A percentile compares a stretch with the other conserved stretches of the same genome.
phyloP scores from a whole-genome alignment of 1,140 invertebrate species.

The Meteorus sp. region DNA sequence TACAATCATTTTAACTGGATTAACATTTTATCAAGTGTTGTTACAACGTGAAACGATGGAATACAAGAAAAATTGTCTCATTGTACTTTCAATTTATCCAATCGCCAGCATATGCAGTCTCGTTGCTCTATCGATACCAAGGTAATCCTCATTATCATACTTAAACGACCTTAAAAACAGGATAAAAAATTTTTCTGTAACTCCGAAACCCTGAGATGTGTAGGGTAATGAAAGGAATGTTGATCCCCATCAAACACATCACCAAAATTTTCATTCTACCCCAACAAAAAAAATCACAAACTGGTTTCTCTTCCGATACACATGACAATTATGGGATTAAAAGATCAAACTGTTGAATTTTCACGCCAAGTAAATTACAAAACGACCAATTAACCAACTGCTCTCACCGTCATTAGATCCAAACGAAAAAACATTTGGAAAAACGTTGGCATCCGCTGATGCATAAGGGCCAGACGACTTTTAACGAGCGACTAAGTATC shows the following conservation, averaged over 20 bases:
- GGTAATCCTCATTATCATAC: too few species aligned
- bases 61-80: slow-evolving; percentile 46
- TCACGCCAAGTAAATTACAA: neutral
- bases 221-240: too few species aligned
- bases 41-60: slow-evolving; percentile 42
- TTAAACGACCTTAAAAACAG: too few species aligned
- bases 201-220: too few species aligned
- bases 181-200: too few species aligned
- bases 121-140: slow-evolving; percentile 48
- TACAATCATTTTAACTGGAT: slow-evolving; percentile 43
- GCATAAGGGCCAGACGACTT: too few species aligned
- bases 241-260: too few species aligned
- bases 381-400: too few species aligned
- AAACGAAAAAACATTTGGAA: neutral
- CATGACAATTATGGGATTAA: slow-evolving; percentile 42
- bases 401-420: too few species aligned
- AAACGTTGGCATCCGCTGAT: too few species aligned
- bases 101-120: slow-evolving; percentile 50
- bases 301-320: slow-evolving; percentile 47
- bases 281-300: slow-evolving; percentile 47
- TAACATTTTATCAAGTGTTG: slow-evolving; percentile 45
- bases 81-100: slow-evolving; percentile 49
- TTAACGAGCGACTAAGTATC: neutral
- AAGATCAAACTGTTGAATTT: neutral
- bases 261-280: slow-evolving; percentile 49